A percentile compares a stretch with the other conserved stretches of the same genome.
Evolutionary conservation across 1,140 invertebrate genomes (phyloP).

Genomic region (Hydropsyche tenuis): DNA sequence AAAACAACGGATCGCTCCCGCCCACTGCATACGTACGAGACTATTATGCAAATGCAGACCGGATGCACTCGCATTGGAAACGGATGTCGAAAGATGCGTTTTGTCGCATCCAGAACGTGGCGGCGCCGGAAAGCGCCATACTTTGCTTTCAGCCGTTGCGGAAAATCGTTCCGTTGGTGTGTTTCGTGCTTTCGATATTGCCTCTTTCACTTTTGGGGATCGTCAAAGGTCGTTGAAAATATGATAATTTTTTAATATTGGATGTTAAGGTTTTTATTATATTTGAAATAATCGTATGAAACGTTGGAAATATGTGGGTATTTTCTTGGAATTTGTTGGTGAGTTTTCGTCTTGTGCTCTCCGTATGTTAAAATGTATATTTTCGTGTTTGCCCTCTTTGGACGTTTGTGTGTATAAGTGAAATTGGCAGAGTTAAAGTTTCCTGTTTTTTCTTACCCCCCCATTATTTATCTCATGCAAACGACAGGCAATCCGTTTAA

Average conservation of each 20-base stretch:
- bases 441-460: slow-evolving; percentile 1
- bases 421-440: slow-evolving; percentile 29
- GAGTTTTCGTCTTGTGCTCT: too few relatives aligned
- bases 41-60: slow-evolving; percentile 45
- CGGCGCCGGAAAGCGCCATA: slow-evolving; percentile 4
- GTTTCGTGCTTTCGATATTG: not conserved
- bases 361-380: not conserved
- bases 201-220: too few relatives aligned
- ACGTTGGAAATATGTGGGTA: too few relatives aligned
- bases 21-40: slow-evolving; percentile 40
- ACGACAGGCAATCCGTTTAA: slow-evolving; percentile 27
- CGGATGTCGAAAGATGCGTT: slow-evolving; percentile 42
- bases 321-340: too few relatives aligned
- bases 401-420: not conserved
- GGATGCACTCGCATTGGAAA: slow-evolving; percentile 18
- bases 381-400: not conserved
- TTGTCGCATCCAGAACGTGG: slow-evolving; percentile 41
- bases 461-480: slow-evolving; percentile 22
- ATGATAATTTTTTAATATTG: too few relatives aligned
- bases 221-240: too few relatives aligned
- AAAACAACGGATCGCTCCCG: not conserved
- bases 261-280: too few relatives aligned
- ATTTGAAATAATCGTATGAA: too few relatives aligned
- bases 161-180: not conserved
- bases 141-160: not conserved